Base-by-base conservation (phyloP, 2,113 vertebrate genomes). In the Notechis scutatus region DNA sequence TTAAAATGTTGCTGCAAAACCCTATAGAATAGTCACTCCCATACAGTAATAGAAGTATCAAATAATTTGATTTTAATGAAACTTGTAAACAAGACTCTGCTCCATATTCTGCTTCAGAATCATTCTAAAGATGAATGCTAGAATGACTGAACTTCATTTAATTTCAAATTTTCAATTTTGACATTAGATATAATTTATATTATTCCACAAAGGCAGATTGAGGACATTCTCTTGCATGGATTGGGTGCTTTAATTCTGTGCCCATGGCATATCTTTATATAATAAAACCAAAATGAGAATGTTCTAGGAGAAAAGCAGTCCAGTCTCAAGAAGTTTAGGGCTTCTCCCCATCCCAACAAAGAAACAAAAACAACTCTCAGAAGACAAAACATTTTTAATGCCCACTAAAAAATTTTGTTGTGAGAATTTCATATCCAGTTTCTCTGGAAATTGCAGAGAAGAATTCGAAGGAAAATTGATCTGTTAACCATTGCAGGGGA, bases 401-500 rank as follows among this genome's bases (percentile, higher is more conserved):
- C 47, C 42, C 5, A 39, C n/a, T 18, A 56, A 23, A 12, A 39
- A 24, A 29, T 42, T 91, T 91, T 56, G 26, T 52, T 2, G 0
- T 1, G 5, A 85, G 6, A 29, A 42, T 86, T 23, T 47, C 42
- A 24, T 34, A 34, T 34, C 4, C 10, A 24, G 47, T 64, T 91
- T 45, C 20, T 18, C 29, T 92, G 55, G 6, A 81, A 81, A 81
- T 61, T 50, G 81, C 42, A 91, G 57, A 59, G 55, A 9, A 64
- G 10, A 9, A 92, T 52, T 57, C 47, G 15, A 59, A 91, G 18
- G 55, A 86, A 47, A 34, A 94, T 54, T 93, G 96, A 94, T 96
- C 96, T 95, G 94, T 93, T 96, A 96, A 96, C 95, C 86, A 96
- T 95, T 94, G 18, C 3, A 95, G 95, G 95, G 95, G 94, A 93